Base-by-base conservation (phyloP, 2,888 invertebrate species). In the Drosophila melanosoma region DNA sequence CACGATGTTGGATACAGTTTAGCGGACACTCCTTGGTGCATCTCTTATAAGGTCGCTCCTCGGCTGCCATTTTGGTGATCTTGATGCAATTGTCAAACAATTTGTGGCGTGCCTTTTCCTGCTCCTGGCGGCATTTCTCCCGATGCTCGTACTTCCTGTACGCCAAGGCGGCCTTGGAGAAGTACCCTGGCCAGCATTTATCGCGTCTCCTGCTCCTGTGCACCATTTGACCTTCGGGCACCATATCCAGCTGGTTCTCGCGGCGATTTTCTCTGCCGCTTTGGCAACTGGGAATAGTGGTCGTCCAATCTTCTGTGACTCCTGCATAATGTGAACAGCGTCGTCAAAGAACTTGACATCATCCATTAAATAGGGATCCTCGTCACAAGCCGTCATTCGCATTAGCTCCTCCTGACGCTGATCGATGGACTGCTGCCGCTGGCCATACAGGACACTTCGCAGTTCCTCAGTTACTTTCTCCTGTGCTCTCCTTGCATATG, bases 261-360 rank as follows among this genome's bases (percentile, higher is more conserved):
- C 87, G 89, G 33, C 88, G 90, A 56, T 93, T 1, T 74, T 58
- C 15, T 91, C 71, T 4, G 91, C 88, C 0, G 87, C 91, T 40
- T 83, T 91, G 20, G 87, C 81, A 15, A 93, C 74, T 0, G 93
- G 93, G 38, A 86, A 85, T 7, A 93, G 57, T 0, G 93, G 92
- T 5, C 92, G 87, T 0, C 91, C 90, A 26, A 88, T 85, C n/a
- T 81, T 81, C 5, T 90, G 76, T 0, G 91, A 92, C 54, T 91
- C 82, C 56, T 90, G 73, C 66, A 93, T 90, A 7, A 91, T 68
- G 8, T 82, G 69, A 6, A 88, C 82, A 1, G 93, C 92, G 67
- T 89, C 87, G 3, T 90, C 81, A 62, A 91, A 92, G 78, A 92
- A 93, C 69, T 79, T 81, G 29, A 88, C 83, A 64, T 93, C 92